Percentiles rank a stretch among this genome's conserved stretches.
Conservation (phyloP, 2,888 invertebrate genomes). For the Cosmopolites sordidus region DNA sequence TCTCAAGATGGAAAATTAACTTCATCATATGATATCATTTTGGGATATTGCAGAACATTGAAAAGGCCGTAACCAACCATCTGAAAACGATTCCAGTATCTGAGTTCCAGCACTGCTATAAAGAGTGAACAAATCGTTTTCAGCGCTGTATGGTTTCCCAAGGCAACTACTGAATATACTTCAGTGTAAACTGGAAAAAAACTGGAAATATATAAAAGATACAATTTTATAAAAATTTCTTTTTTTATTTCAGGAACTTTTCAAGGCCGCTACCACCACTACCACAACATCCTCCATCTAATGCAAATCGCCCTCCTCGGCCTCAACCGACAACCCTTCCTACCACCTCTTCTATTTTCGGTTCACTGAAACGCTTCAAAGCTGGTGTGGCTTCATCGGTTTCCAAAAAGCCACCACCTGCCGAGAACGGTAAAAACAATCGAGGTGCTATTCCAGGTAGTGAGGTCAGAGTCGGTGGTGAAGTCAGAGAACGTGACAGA, state of each 20-base stretch:
- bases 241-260: conserved; percentile 4
- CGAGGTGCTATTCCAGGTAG: not conserved
- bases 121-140: too few relatives aligned
- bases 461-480: not conserved
- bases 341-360: conserved; percentile 13
- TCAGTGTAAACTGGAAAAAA: too few relatives aligned
- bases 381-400: conserved; percentile 60
- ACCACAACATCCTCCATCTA: conserved; percentile 6
- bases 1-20: too few relatives aligned
- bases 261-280: not conserved
- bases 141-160: too few relatives aligned
- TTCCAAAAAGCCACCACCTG: conserved; percentile 83
- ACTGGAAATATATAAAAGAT: too few relatives aligned
- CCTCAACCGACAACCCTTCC: not conserved
- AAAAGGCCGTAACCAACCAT: too few relatives aligned
- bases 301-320: conserved; percentile 1
- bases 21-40: too few relatives aligned
- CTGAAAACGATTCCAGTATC: too few relatives aligned
- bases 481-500: not conserved
- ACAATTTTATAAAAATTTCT: too few relatives aligned
- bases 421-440: conserved; percentile 48
- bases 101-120: too few relatives aligned
- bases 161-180: too few relatives aligned
- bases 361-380: conserved; percentile 15
- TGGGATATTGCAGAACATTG: too few relatives aligned